These are phyloP conservation scores for Polypedilum pembai DNA, from an alignment of 1,140 invertebrate species.

Conservation along the genomic window DNA sequence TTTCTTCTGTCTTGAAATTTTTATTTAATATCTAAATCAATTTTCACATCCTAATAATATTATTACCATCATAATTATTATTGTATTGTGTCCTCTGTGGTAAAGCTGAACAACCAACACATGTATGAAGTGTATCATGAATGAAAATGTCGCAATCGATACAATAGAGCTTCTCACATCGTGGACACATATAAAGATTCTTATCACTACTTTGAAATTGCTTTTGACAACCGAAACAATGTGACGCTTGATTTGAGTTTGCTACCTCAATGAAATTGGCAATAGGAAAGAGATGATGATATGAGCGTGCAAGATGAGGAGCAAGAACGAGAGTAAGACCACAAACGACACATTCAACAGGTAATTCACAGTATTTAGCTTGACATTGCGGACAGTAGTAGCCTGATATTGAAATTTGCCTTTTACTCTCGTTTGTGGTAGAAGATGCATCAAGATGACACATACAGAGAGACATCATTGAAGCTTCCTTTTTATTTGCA, in stretches of 20 bases:
- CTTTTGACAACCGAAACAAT: slow-evolving; percentile 68
- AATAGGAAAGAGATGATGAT: slow-evolving; percentile 93
- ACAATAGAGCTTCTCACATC: slow-evolving; percentile 76
- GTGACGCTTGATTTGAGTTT: slow-evolving; percentile 47
- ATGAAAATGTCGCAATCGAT: slow-evolving; percentile 93
- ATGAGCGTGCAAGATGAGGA: slow-evolving; percentile 92
- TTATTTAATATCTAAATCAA: no score
- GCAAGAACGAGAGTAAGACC: slow-evolving; percentile 94
- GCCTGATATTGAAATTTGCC: slow-evolving; percentile 62
- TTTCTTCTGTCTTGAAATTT: no score
- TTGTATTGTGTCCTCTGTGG: background rate
- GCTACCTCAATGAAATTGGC: slow-evolving; percentile 68
- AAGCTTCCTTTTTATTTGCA: slow-evolving; percentile 46
- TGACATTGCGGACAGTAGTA: slow-evolving; percentile 95
- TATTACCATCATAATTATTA: background rate
- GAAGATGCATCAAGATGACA: slow-evolving; percentile 72
- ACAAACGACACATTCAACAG: slow-evolving; percentile 92
- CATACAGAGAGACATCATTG: slow-evolving; percentile 73
- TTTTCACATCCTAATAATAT: no score
- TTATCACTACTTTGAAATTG: slow-evolving; percentile 57
- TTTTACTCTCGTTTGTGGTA: slow-evolving; percentile 46
- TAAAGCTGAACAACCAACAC: slow-evolving; percentile 77
- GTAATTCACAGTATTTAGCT: slow-evolving; percentile 95
- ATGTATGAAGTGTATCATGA: slow-evolving; percentile 86
- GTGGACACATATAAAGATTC: slow-evolving; percentile 70